Percentiles rank a stretch among this genome's conserved stretches.
These are phyloP conservation scores for Macrophya annulata DNA, from an alignment of 2,888 invertebrate species.

Conservation along the genomic window DNA sequence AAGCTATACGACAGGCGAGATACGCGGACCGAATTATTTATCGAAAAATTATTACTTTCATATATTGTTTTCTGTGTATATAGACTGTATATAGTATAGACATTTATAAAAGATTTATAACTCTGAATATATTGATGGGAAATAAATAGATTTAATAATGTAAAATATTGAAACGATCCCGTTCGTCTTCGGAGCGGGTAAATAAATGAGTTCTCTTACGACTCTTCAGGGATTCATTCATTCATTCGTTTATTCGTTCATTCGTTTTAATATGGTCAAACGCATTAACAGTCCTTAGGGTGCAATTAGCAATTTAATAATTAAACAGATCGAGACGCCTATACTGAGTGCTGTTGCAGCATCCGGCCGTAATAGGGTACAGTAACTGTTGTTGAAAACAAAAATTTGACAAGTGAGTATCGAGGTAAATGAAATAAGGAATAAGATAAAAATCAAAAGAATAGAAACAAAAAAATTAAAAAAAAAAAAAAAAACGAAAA, in stretches of 20 bases:
- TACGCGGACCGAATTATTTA: slow-evolving; percentile 2
- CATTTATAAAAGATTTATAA: neutral
- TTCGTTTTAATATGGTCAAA: slow-evolving; percentile 9
- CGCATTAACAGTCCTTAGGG: slow-evolving; percentile 16
- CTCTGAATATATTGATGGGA: neutral
- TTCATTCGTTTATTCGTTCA: neutral
- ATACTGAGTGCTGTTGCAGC: neutral
- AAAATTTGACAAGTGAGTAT: neutral
- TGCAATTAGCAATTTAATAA: slow-evolving; percentile 23
- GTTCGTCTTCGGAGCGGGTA: slow-evolving; percentile 3
- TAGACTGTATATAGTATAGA: neutral
- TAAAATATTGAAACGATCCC: neutral
- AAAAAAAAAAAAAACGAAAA: neutral
- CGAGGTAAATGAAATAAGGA: neutral
- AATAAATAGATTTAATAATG: neutral
- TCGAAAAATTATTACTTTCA: neutral
- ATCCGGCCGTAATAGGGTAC: neutral
- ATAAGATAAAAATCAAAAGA: neutral
- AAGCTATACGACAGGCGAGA: neutral
- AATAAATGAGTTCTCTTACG: neutral
- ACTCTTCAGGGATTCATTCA: slow-evolving; percentile 43
- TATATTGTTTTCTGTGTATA: neutral
- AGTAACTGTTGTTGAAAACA: neutral
- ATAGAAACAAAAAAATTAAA: neutral
- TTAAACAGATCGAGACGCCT: slow-evolving; percentile 21